Conservation (phyloP, 2,888 invertebrate species). For the Hymenopus coronatus region DNA sequence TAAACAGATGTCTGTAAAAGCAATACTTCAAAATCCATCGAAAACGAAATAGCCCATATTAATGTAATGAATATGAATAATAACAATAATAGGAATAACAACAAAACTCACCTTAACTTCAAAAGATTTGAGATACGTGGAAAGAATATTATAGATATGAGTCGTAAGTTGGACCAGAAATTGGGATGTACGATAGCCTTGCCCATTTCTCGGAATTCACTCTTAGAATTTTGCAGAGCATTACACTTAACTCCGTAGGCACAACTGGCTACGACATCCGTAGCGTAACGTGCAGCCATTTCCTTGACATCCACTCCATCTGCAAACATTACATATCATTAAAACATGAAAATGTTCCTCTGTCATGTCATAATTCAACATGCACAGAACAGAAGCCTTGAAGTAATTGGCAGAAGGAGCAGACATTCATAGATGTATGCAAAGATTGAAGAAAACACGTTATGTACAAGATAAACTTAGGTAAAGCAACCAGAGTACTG, state of each 20-base stretch:
- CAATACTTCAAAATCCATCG: too few species aligned
- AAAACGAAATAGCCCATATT: too few species aligned
- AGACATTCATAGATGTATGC: too few species aligned
- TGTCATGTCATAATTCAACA: background rate
- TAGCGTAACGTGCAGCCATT: background rate
- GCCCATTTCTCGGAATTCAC: slow-evolving; percentile 15
- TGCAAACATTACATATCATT: background rate
- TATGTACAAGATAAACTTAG: too few species aligned
- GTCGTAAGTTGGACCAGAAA: slow-evolving; percentile 34
- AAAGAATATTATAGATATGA: background rate
- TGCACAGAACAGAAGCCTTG: too few species aligned
- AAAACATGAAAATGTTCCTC: background rate
- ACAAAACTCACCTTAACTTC: background rate
- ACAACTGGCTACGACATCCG: slow-evolving; percentile 7
- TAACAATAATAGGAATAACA: background rate
- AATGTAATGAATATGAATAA: too few species aligned
- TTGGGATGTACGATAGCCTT: slow-evolving; percentile 3
- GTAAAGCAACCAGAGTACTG: too few species aligned
- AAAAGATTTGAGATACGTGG: background rate
- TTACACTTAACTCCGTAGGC: slow-evolving; percentile 15
- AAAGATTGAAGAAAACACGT: too few species aligned
- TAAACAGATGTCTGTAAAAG: too few species aligned
- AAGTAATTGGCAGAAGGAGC: too few species aligned
- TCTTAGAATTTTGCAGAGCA: background rate
- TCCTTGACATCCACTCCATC: slow-evolving; percentile 4